phyloP scores from a whole-genome alignment of 2,797 vertebrate species.

The Molossus molossus region DNA sequence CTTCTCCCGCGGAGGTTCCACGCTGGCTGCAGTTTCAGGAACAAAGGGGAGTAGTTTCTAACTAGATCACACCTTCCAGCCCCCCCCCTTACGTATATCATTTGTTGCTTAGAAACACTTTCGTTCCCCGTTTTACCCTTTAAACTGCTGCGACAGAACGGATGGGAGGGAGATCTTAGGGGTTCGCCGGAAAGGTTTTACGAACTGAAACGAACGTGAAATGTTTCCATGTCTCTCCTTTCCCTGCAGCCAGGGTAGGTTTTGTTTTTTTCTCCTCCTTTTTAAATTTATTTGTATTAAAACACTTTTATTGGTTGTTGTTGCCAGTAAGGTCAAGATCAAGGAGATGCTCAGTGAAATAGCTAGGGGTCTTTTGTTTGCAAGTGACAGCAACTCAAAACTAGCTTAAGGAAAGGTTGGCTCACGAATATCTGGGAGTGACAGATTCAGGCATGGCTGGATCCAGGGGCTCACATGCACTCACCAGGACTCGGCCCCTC shows the following conservation, averaged over 20 bases:
- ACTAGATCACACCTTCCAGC: background rate
- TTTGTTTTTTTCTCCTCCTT: background rate
- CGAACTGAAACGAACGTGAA: conserved; percentile 30
- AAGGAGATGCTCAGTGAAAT: background rate
- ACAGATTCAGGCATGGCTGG: conserved; percentile 35
- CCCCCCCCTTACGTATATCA: conserved; percentile 35
- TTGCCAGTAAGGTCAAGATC: background rate
- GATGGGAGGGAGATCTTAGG: conserved; percentile 8
- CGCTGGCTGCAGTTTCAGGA: background rate
- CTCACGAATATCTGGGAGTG: background rate
- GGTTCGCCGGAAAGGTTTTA: conserved; percentile 49
- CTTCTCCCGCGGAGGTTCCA: conserved; percentile 16
- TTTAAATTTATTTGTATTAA: background rate
- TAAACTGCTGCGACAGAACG: background rate
- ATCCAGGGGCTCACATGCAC: background rate
- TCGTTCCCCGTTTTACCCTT: conserved; percentile 59
- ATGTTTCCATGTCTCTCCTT: background rate
- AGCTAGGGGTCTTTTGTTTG: background rate
- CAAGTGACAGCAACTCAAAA: background rate
- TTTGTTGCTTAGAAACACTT: conserved; percentile 80
- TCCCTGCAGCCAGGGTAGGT: background rate
- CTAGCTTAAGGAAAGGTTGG: background rate
- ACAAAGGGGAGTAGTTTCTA: background rate
- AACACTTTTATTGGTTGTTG: background rate
- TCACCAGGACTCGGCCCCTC: background rate